Conservation (phyloP, 2,797 vertebrate species). For the Uromys caudimaculatus region DNA sequence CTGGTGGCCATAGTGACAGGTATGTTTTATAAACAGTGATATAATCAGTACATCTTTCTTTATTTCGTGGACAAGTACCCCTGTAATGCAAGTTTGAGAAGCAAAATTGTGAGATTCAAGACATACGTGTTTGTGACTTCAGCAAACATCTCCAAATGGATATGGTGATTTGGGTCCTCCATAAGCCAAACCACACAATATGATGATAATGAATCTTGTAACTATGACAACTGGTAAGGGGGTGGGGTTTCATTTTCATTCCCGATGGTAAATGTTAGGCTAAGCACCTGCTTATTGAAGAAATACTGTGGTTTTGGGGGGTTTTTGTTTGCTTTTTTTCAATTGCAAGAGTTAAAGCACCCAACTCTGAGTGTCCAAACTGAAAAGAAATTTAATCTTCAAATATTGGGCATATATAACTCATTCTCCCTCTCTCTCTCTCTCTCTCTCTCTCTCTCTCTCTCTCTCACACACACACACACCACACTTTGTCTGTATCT, state of each 20-base stretch:
- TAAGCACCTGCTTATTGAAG: constrained; percentile 23
- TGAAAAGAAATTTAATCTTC: neutral
- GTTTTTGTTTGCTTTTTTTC: neutral
- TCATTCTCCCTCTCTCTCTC: neutral
- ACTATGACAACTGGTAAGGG: neutral
- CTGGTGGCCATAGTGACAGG: neutral
- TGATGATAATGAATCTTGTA: neutral
- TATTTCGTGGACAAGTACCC: neutral
- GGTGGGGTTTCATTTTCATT: neutral
- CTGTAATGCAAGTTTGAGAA: neutral
- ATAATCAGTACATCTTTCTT: neutral
- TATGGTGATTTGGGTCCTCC: neutral
- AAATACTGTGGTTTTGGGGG: neutral
- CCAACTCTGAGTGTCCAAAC: neutral
- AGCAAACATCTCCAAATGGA: constrained; percentile 5
- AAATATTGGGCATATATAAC: neutral
- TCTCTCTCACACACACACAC: too few relatives aligned
- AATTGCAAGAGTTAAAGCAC: constrained; percentile 15
- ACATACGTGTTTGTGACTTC: neutral
- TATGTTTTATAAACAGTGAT: neutral
- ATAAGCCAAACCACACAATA: neutral
- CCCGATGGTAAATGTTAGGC: neutral
- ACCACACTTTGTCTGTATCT: neutral
- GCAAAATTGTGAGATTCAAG: constrained; percentile 16
- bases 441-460: too few relatives aligned